A percentile compares a stretch with the other conserved stretches of the same genome.
Evolutionary conservation across 2,113 vertebrate species (phyloP).

Genomic region (Apaloderma vittatum): DNA sequence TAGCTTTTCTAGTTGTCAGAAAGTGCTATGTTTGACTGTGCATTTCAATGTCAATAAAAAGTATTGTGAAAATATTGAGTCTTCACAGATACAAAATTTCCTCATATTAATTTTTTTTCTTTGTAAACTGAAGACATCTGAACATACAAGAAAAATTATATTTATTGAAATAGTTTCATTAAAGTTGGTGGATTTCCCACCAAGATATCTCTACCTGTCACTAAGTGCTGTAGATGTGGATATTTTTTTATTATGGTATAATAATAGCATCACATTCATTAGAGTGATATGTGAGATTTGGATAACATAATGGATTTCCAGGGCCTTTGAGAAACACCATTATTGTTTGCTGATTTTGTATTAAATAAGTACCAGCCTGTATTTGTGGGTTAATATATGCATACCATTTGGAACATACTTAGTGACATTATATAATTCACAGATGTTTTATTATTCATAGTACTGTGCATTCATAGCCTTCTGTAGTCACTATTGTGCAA

Average conservation of each 20-base stretch:
- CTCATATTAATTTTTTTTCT: background rate
- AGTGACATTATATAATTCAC: conserved; percentile 67
- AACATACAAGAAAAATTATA: background rate
- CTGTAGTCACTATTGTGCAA: conserved; percentile 66
- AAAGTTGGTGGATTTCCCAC: background rate
- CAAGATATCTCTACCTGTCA: background rate
- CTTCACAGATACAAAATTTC: background rate
- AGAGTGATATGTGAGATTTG: background rate
- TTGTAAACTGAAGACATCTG: background rate
- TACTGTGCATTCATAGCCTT: conserved; percentile 67
- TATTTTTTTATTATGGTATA: background rate
- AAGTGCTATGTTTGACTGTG: background rate
- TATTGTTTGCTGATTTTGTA: conserved; percentile 42
- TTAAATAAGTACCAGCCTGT: conserved; percentile 66
- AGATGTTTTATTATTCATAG: conserved; percentile 74
- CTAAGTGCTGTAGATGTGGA: background rate
- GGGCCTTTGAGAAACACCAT: conserved; percentile 4
- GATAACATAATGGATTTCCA: conserved; percentile 1
- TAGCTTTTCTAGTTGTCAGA: background rate
- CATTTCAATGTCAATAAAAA: background rate
- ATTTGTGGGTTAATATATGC: conserved; percentile 68
- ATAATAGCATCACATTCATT: conserved; percentile 3
- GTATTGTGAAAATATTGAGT: background rate
- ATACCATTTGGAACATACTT: conserved; percentile 62
- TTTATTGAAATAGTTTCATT: background rate